Conservation (phyloP, 2,888 invertebrate species). For the Pseudococcus longispinus region DNA sequence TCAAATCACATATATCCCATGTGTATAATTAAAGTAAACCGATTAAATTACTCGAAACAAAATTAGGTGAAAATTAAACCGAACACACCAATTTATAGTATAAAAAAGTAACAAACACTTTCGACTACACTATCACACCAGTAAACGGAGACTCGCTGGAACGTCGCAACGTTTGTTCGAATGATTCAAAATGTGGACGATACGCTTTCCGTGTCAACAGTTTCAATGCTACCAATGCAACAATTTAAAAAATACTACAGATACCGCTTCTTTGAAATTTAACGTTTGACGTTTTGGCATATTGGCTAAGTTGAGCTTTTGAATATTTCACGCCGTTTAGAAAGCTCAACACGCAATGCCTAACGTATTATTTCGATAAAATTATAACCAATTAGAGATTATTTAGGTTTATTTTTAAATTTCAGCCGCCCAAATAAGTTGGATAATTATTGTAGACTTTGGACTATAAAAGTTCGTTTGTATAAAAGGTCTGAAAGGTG, state of each 20-base stretch:
- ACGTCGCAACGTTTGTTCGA: constrained; percentile 44
- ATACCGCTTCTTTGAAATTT: background rate
- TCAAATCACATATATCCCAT: constrained; percentile 6
- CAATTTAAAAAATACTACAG: background rate
- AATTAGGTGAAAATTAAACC: background rate
- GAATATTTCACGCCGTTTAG: background rate
- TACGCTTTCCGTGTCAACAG: constrained; percentile 50
- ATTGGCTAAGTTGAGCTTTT: background rate
- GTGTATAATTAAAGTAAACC: background rate
- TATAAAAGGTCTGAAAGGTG: too few species aligned
- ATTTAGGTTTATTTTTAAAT: background rate
- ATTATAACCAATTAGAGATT: background rate
- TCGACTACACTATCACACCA: constrained; percentile 38
- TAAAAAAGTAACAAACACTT: constrained; percentile 16
- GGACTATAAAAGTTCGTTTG: too few species aligned
- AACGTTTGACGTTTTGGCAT: background rate
- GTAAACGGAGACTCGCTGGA: constrained; percentile 46
- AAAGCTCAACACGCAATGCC: background rate
- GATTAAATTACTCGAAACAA: background rate
- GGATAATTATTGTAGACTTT: too few species aligned
- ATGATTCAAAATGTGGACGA: constrained; percentile 45
- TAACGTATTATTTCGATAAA: background rate
- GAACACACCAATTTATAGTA: constrained; percentile 15
- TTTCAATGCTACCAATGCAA: constrained; percentile 40
- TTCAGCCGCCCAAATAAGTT: background rate